Percentiles rank a stretch among this genome's conserved stretches.
These are phyloP conservation scores for Dasysyrphus tricinctus DNA, from an alignment of 2,888 invertebrate species.

Conservation along the genomic window DNA sequence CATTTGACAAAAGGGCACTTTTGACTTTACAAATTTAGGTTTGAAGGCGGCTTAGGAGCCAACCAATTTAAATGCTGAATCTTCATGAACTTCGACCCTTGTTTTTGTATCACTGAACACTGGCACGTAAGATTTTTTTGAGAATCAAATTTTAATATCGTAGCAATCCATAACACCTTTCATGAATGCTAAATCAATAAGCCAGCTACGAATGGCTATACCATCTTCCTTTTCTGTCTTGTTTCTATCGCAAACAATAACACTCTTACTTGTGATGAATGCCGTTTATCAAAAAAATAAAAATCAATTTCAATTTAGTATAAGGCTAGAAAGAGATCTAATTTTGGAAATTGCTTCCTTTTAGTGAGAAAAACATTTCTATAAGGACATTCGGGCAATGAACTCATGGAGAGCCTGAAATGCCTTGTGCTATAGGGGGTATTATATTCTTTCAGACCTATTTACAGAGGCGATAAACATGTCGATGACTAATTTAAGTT, in stretches of 20 bases:
- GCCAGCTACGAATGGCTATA: no score
- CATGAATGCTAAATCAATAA: no score
- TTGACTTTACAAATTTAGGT: no score
- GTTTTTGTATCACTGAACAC: no score
- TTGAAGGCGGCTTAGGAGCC: no score
- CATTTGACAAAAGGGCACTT: no score
- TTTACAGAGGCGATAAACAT: conserved; percentile 51
- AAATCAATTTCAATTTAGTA: background rate
- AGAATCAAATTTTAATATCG: no score
- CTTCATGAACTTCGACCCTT: no score
- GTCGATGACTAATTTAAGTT: conserved; percentile 58
- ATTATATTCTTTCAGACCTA: background rate
- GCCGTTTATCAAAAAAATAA: background rate
- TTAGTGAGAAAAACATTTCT: background rate
- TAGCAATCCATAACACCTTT: no score
- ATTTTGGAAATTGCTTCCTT: background rate
- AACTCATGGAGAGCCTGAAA: conserved; percentile 21
- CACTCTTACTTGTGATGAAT: background rate
- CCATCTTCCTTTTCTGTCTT: background rate
- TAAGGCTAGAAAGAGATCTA: background rate
- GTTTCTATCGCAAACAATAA: background rate
- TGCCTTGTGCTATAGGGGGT: background rate
- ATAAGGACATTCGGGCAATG: conserved; percentile 31
- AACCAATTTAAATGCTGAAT: no score
- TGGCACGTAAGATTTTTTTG: no score